These are phyloP conservation scores for Pituophis catenifer DNA, from an alignment of 2,113 vertebrate species.

Conservation along the genomic window DNA sequence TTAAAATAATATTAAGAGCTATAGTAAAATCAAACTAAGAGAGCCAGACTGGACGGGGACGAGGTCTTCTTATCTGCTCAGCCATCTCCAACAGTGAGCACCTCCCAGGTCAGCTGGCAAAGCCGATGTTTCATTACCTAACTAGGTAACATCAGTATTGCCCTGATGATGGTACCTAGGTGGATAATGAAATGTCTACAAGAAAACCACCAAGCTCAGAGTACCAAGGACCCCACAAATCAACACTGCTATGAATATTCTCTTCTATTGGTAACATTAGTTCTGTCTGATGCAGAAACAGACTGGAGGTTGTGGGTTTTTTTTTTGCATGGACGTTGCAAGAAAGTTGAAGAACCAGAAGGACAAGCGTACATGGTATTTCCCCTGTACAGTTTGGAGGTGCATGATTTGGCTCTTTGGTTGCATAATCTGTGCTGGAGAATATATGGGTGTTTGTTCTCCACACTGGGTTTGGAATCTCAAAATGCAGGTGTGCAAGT, in stretches of 20 bases:
- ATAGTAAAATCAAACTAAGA: background rate
- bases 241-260: background rate
- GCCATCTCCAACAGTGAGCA: too few species aligned
- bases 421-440: background rate
- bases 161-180: background rate
- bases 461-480: background rate
- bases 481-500: background rate
- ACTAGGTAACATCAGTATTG: background rate
- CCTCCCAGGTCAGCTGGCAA: background rate
- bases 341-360: background rate
- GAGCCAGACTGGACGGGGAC: fast-evolving
- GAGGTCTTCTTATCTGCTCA: background rate
- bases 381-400: background rate
- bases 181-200: background rate
- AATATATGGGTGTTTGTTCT: background rate
- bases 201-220: background rate
- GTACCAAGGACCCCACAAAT: background rate
- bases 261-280: background rate
- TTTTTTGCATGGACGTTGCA: background rate
- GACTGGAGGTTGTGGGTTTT: background rate
- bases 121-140: background rate
- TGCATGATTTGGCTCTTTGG: background rate
- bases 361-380: background rate
- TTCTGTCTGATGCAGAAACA: background rate
- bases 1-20: background rate